These are phyloP conservation scores for Lagodon rhomboides DNA, from an alignment of 2,797 vertebrate genomes.

Conservation along the genomic window DNA sequence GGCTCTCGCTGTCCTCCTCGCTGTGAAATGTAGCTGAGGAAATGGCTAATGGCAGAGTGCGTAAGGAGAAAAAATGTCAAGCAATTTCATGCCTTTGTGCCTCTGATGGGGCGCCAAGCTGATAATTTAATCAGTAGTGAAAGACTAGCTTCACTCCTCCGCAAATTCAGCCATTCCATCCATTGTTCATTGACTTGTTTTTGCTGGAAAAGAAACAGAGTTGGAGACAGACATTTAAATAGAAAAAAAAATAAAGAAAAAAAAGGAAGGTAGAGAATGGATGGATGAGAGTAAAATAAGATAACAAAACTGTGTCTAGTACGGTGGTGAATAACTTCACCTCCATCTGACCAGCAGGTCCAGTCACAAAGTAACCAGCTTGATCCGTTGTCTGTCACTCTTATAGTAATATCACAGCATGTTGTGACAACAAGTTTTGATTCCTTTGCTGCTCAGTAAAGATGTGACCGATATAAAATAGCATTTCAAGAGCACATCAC, in stretches of 20 bases:
- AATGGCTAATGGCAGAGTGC: slow-evolving; percentile 72
- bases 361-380: neutral
- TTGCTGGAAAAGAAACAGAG: slow-evolving; percentile 30
- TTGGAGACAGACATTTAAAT: slow-evolving; percentile 18
- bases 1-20: slow-evolving; percentile 44
- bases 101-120: slow-evolving; percentile 70
- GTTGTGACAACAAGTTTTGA: neutral
- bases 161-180: slow-evolving; percentile 44
- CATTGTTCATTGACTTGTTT: slow-evolving; percentile 61
- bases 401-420: neutral
- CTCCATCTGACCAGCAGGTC: neutral
- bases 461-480: neutral
- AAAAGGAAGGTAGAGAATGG: neutral
- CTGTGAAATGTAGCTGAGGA: slow-evolving; percentile 74
- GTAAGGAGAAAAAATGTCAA: slow-evolving; percentile 74
- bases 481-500: neutral
- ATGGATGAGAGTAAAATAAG: neutral
- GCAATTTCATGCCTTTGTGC: slow-evolving; percentile 82
- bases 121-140: slow-evolving; percentile 82
- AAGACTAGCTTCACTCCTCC: slow-evolving; percentile 70
- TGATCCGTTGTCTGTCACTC: neutral
- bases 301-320: neutral
- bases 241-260: neutral
- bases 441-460: neutral
- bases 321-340: neutral